These are phyloP conservation scores for Siderastrea radians DNA, from an alignment of 92 coral and sea anemone genomes.

Conservation along the genomic window DNA sequence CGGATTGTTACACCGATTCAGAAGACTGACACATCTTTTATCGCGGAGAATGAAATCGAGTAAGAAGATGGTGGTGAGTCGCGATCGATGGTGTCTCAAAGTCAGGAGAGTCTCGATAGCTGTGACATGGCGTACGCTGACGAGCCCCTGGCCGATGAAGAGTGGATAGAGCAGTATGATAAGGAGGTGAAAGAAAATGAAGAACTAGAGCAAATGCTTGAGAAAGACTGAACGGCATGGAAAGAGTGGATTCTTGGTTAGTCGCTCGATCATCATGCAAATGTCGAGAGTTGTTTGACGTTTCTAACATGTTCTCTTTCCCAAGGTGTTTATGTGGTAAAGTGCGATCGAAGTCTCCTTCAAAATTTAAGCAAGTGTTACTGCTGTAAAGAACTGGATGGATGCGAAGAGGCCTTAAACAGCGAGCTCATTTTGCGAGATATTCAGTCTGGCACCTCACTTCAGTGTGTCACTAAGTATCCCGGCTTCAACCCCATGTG, in stretches of 20 bases:
- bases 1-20: too few relatives aligned
- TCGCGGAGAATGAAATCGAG: too few relatives aligned
- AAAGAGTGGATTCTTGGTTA: conserved; percentile 41
- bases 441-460: too few relatives aligned
- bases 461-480: too few relatives aligned
- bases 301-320: neutral
- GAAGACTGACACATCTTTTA: too few relatives aligned
- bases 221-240: conserved; percentile 34
- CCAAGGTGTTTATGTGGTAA: conserved; percentile 59
- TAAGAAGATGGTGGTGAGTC: too few relatives aligned
- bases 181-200: conserved; percentile 28
- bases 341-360: conserved; percentile 26
- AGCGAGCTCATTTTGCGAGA: neutral
- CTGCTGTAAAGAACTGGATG: conserved; percentile 55
- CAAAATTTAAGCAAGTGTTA: conserved; percentile 57
- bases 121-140: too few relatives aligned
- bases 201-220: conserved; percentile 32
- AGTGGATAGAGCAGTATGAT: conserved; percentile 45
- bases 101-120: too few relatives aligned
- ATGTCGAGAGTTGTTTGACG: neutral
- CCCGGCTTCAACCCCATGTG: too few relatives aligned
- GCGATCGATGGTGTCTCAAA: too few relatives aligned
- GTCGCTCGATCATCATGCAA: neutral
- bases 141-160: conserved; percentile 61
- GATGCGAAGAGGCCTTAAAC: conserved; percentile 24